phyloP scores from a whole-genome alignment of 1,140 invertebrate species.

The Nymphalis io region DNA sequence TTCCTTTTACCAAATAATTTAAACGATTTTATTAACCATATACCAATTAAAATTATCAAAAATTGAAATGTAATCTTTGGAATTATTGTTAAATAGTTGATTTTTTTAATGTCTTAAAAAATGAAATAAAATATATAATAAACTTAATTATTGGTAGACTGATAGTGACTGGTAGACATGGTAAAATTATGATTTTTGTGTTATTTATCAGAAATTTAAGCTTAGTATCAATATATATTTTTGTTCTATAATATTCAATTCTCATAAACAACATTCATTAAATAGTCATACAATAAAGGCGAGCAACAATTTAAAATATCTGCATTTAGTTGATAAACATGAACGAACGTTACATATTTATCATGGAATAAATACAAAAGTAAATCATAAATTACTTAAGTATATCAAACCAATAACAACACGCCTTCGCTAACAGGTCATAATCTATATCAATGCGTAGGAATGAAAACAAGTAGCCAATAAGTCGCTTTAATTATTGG shows the following conservation, averaged over 20 bases:
- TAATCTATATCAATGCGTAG: constrained; percentile 67
- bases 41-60: neutral
- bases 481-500: constrained; percentile 74
- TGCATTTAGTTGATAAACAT: neutral
- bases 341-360: constrained; percentile 3
- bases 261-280: neutral
- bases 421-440: constrained; percentile 35
- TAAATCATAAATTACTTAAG: constrained; percentile 8
- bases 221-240: too few species aligned
- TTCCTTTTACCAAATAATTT: neutral
- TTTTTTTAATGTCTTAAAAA: too few species aligned
- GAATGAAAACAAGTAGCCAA: constrained; percentile 70
- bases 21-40: neutral
- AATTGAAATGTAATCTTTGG: too few species aligned
- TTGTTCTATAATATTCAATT: neutral
- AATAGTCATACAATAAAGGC: neutral
- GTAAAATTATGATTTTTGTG: too few species aligned
- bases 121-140: too few species aligned
- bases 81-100: too few species aligned
- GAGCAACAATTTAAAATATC: neutral
- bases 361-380: constrained; percentile 1
- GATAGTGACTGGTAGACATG: too few species aligned
- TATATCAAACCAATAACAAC: constrained; percentile 29
- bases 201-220: too few species aligned
- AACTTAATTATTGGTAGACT: too few species aligned